Base-by-base conservation (phyloP, 2,888 invertebrate species). In the Alsophila aescularia region DNA sequence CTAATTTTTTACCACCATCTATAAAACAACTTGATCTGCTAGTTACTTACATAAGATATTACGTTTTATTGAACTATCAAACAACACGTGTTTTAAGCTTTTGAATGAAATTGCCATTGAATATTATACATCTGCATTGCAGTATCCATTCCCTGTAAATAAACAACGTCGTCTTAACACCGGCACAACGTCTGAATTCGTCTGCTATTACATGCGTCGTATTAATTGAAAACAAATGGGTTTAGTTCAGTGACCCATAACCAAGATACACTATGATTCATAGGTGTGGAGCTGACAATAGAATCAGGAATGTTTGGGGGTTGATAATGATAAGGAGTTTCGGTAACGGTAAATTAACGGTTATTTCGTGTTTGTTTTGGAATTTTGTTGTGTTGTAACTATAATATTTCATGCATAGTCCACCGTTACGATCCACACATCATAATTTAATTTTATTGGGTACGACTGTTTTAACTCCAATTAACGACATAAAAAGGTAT, bases 181-280 rank as follows among this genome's bases (percentile, higher is more conserved):
- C n/a, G n/a, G 7, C 10, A 10, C 16, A 0, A 2, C 37, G 42
- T 31, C 29, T n/a, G 35, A 35, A 35, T 52, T 29, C 41, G 35
- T 45, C 34, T 45, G 39, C 13, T 34, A 27, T 34, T 21, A 36
- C 49, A 31, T 52, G 41, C 8, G 40, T 16, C 13, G 32, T 44
- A 62, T 65, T 69, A 69, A 69, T 69, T 64, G 64, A 60, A 62
- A 65, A 69, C 62, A 61, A 63, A 68, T 67, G 62, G 59, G 34
- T 15, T 24, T 60, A 55, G 66, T 60, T 66, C 66, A 64, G 51
- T 66, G 67, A 60, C 54, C 45, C 50, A 47, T 45, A 44, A 57
- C 48, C 40, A 41, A 66, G 61, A 63, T 67, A 62, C 64, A 62
- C 58, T 48, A 63, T 63, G 66, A 63, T 62, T 66, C 63, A 66